Base-by-base conservation (phyloP, 2,113 vertebrate species). In the Lagopus leucura region DNA sequence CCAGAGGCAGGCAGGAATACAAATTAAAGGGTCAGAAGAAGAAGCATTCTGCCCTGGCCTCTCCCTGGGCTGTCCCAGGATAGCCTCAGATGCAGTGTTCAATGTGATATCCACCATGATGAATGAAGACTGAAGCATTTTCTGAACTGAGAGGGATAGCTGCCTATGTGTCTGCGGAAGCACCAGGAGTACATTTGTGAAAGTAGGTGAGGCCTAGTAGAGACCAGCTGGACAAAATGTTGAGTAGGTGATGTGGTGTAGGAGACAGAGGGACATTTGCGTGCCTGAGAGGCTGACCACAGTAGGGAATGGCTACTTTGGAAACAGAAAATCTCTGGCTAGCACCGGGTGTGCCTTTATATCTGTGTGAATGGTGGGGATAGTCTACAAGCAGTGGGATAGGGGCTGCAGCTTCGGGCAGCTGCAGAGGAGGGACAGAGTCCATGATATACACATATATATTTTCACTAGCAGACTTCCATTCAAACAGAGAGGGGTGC, bases 181-280 rank as follows among this genome's bases (percentile, higher is more conserved):
- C 8, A 54, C 4, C 32, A 75, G 57, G 32, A 66, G 24, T 38
- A 6, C 20, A 38, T 30, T 7, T 45, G 20, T 14, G 40, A 14
- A 28, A 75, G 15, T 17, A 20, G 58, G 32, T 50, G 21, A 87
- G n/a, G 2, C 1, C 47, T 19, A 28, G 30, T 27, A 30, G 89
- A 60, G 58, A 48, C 32, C 48, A 61, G 8, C 5, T 40, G 64
- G 43, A 50, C 7, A 0, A 93, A 7, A 34, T 25, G 48, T 17
- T 0, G 0, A 57, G 13, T 32, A 17, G 17, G 47, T 69, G n/a
- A 42, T 8, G 10, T 17, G 19, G 34, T 13, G 54, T 24, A 17
- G 11, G 18, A 86, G 14, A 15, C 50, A 19, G 6, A 45, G 21
- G 22, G 8, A 6, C 45, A 5, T 16, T 2, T 2, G 1, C 7